These are phyloP conservation scores for Mormyrops boulengeri DNA, from an alignment of 2,797 vertebrate species.

Conservation along the genomic window DNA sequence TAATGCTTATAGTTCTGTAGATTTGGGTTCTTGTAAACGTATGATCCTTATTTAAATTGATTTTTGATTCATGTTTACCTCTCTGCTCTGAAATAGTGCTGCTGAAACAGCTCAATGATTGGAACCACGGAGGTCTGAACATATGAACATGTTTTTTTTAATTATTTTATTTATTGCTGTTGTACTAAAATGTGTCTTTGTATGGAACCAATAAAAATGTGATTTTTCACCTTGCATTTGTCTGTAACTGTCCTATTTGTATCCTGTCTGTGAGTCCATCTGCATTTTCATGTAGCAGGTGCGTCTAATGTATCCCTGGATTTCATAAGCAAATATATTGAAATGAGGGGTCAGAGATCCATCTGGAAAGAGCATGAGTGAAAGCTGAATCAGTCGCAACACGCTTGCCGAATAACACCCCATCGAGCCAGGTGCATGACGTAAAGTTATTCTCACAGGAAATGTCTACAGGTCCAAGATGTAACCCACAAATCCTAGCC, in stretches of 20 bases:
- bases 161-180: conserved; percentile 45
- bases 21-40: conserved; percentile 25
- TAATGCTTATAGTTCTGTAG: neutral
- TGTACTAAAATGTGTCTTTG: conserved; percentile 63
- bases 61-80: conserved; percentile 8
- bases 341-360: neutral
- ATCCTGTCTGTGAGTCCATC: neutral
- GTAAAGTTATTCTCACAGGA: neutral
- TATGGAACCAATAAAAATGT: conserved; percentile 64
- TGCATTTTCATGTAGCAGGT: neutral
- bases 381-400: neutral
- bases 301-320: neutral
- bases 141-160: conserved; percentile 30
- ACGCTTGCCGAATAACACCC: neutral
- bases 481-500: neutral
- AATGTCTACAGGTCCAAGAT: neutral
- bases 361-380: neutral
- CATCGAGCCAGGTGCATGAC: neutral
- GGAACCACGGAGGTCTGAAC: neutral
- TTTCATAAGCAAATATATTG: neutral
- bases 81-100: conserved; percentile 4
- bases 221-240: conserved; percentile 40
- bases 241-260: conserved; percentile 13
- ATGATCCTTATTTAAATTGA: conserved; percentile 31
- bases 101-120: neutral